Conservation (phyloP, 2,797 vertebrate genomes). For the Ptychobarbus kaznakovi region DNA sequence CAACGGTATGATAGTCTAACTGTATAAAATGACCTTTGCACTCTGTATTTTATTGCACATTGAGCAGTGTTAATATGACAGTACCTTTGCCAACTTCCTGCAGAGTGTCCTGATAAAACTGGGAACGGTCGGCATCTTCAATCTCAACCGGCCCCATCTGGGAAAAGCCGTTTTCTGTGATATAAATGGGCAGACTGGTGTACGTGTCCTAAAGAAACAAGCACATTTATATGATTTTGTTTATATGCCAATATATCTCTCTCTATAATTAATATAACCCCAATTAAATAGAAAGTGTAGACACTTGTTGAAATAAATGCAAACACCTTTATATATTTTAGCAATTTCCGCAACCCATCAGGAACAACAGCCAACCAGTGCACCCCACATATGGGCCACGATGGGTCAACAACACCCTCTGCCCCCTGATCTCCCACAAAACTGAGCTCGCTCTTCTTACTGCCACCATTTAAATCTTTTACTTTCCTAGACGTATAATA, state of each 20-base stretch:
- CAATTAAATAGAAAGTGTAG: conserved; percentile 63
- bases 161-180: conserved; percentile 90
- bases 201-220: conserved; percentile 80
- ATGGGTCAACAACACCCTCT: conserved; percentile 75
- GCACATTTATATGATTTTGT: background rate
- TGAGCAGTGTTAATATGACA: background rate
- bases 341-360: conserved; percentile 77
- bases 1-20: background rate
- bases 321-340: conserved; percentile 84
- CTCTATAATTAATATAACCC: conserved; percentile 57
- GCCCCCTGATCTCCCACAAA: conserved; percentile 70
- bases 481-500: conserved; percentile 83
- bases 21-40: background rate
- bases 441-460: conserved; percentile 50
- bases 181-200: conserved; percentile 86
- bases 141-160: conserved; percentile 79
- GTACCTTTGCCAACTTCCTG: conserved; percentile 85
- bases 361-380: conserved; percentile 82
- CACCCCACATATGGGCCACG: conserved; percentile 77
- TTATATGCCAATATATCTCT: background rate
- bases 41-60: background rate
- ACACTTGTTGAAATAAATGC: background rate
- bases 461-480: conserved; percentile 61
- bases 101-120: conserved; percentile 84
- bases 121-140: conserved; percentile 77